Conservation (phyloP, 2,888 invertebrate genomes). For the Tenthredo amoena region DNA sequence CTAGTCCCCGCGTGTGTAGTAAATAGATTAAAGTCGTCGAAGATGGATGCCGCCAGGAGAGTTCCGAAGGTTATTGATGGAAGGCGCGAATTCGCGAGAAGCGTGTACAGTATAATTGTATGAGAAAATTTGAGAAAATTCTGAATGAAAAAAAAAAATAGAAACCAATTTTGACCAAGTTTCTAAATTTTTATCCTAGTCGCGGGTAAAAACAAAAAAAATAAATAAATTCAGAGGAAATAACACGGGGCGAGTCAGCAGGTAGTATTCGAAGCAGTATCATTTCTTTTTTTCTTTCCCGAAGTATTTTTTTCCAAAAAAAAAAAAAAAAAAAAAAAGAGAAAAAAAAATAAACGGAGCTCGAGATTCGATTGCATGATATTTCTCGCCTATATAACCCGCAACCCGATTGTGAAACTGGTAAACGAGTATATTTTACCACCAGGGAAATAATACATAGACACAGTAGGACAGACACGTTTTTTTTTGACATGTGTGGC, state of each 20-base stretch:
- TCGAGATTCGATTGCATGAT: not conserved
- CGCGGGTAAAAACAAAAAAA: too few species aligned
- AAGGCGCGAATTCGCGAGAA: not conserved
- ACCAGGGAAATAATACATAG: not conserved
- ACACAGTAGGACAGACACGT: not conserved
- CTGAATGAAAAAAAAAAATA: too few species aligned
- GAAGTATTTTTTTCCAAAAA: not conserved
- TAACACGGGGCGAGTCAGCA: too few species aligned
- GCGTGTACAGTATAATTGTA: too few species aligned
- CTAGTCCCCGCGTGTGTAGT: not conserved
- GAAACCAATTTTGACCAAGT: too few species aligned
- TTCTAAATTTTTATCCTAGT: too few species aligned
- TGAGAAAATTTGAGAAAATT: too few species aligned
- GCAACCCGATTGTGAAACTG: not conserved
- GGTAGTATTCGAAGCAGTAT: not conserved
- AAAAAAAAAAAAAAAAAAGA: too few species aligned
- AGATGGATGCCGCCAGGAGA: not conserved
- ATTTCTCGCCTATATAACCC: not conserved
- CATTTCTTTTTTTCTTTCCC: not conserved
- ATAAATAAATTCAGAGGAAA: too few species aligned
- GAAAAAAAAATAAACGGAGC: too few species aligned
- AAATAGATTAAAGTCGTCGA: not conserved
- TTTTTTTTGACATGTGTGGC: constrained; percentile 83
- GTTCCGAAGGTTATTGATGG: not conserved
- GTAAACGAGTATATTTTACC: not conserved